These are phyloP conservation scores for Chaetodon trifascialis DNA, from an alignment of 2,113 vertebrate genomes.

Conservation along the genomic window DNA sequence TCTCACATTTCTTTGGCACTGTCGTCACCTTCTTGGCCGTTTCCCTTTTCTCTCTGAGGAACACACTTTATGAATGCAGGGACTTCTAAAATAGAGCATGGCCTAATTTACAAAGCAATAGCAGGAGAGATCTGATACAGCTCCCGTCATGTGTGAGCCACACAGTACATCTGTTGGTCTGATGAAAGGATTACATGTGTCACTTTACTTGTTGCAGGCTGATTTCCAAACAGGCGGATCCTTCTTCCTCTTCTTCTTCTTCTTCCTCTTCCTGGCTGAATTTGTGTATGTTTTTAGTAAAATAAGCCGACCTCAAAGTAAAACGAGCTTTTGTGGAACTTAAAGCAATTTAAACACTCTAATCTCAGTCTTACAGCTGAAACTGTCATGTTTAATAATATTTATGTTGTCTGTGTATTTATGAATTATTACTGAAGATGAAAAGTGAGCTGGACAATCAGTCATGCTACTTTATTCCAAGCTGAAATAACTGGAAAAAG, in stretches of 20 bases:
- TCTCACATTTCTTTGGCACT: constrained; percentile 49
- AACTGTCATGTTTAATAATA: constrained; percentile 4
- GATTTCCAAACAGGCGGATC: constrained; percentile 16
- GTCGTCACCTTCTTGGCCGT: constrained; percentile 25
- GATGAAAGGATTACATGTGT: constrained; percentile 20
- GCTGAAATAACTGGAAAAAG: constrained; percentile 33
- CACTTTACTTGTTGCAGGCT: constrained; percentile 29
- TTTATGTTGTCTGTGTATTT: constrained; percentile 31
- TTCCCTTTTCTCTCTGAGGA: constrained; percentile 34
- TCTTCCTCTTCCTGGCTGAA: constrained; percentile 9
- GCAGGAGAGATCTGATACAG: constrained; percentile 49
- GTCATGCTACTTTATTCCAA: constrained; percentile 40
- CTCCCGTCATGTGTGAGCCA: constrained; percentile 35
- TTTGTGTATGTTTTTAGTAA: constrained; percentile 33
- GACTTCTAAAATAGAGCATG: constrained; percentile 65
- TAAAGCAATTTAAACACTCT: constrained; percentile 27
- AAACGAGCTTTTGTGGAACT: constrained; percentile 44
- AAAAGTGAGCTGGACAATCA: constrained; percentile 67
- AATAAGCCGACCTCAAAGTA: constrained; percentile 50
- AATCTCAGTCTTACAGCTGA: constrained; percentile 19
- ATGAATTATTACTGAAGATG: constrained; percentile 19
- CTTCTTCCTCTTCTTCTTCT: background rate
- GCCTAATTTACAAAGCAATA: constrained; percentile 67
- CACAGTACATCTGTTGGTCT: constrained; percentile 39
- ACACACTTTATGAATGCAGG: constrained; percentile 36